Percentiles rank a stretch among this genome's conserved stretches.
These are phyloP conservation scores for Periplaneta americana DNA, from an alignment of 1,140 invertebrate species.

Conservation along the genomic window DNA sequence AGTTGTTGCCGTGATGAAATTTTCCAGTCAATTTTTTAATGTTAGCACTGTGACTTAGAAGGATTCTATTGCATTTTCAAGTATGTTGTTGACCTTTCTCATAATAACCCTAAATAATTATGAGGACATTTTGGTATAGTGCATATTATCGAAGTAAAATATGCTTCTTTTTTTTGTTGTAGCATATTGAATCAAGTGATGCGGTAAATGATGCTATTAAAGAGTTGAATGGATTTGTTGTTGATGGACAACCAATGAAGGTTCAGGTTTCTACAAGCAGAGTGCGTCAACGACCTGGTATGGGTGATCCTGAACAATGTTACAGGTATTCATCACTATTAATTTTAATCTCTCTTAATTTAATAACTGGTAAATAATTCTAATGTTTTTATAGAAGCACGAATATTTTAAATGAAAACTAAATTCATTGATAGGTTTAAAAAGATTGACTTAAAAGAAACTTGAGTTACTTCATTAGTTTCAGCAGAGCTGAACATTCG, in stretches of 20 bases:
- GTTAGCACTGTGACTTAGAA: too few relatives aligned
- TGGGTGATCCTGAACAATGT: conserved; percentile 92
- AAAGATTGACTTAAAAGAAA: too few relatives aligned
- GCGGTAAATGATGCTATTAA: conserved; percentile 80
- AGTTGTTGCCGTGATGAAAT: too few relatives aligned
- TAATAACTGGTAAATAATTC: too few relatives aligned
- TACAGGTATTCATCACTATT: too few relatives aligned
- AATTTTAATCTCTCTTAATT: too few relatives aligned
- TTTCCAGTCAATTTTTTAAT: too few relatives aligned
- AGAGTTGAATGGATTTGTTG: conserved; percentile 77
- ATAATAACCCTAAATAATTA: not conserved
- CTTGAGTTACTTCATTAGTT: too few relatives aligned
- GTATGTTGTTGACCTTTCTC: not conserved
- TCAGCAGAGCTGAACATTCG: too few relatives aligned
- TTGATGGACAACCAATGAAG: conserved; percentile 83
- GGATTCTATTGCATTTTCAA: not conserved
- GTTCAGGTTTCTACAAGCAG: conserved; percentile 86
- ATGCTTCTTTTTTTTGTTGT: not conserved
- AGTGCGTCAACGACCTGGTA: conserved; percentile 86
- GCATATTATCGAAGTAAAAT: not conserved
- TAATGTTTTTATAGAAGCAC: too few relatives aligned
- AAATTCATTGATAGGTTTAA: too few relatives aligned
- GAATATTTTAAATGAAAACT: too few relatives aligned
- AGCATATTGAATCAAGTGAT: conserved; percentile 73
- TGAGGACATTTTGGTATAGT: not conserved